phyloP scores from a whole-genome alignment of 2,113 vertebrate species.

The Maccullochella peelii region DNA sequence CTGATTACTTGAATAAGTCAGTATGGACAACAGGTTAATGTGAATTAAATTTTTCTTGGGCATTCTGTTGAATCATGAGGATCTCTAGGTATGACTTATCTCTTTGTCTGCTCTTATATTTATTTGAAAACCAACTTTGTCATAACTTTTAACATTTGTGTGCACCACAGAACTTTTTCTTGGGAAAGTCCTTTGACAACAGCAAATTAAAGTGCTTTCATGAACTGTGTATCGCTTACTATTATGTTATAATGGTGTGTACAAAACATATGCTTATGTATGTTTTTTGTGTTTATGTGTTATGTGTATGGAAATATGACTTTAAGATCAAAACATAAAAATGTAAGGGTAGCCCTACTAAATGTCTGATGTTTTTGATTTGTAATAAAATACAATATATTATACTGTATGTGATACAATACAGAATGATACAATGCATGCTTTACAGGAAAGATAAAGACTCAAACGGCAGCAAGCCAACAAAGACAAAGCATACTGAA shows the following conservation, averaged over 20 bases:
- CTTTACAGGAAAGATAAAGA: background rate
- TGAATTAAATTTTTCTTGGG: background rate
- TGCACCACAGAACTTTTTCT: too few relatives aligned
- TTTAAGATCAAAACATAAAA: background rate
- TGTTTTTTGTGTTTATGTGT: background rate
- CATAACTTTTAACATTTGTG: background rate
- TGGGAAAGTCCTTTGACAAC: too few relatives aligned
- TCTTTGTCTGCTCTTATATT: background rate
- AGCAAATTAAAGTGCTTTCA: background rate
- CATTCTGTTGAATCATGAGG: background rate
- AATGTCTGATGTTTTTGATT: background rate
- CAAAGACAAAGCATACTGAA: background rate
- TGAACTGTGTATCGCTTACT: background rate
- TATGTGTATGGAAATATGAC: background rate
- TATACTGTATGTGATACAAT: background rate
- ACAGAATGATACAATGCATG: background rate
- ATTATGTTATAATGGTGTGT: background rate
- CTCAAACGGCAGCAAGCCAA: background rate
- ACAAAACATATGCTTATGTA: background rate
- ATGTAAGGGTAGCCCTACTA: too few relatives aligned
- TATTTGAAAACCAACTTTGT: background rate
- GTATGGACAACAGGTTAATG: background rate
- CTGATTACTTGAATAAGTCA: background rate
- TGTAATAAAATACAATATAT: background rate
- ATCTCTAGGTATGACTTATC: background rate